Evolutionary conservation across 92 coral and sea anemone species (phyloP).

Genomic region (Porites divaricata): DNA sequence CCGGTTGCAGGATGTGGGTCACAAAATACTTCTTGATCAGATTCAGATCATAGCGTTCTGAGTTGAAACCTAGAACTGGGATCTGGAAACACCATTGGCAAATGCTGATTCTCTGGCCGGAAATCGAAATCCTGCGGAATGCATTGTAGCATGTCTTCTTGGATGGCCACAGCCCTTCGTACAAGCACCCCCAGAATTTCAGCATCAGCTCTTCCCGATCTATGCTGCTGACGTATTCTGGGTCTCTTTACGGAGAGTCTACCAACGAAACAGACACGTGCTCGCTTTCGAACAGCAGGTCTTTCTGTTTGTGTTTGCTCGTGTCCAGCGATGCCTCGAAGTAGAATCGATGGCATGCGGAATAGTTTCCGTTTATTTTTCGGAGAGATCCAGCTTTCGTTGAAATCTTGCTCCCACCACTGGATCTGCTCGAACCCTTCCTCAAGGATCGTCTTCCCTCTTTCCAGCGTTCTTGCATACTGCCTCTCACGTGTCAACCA

Average conservation of each 20-base stretch:
- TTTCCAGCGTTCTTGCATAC: too few species aligned
- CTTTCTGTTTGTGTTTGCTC: background rate
- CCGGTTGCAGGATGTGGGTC: background rate
- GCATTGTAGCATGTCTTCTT: background rate
- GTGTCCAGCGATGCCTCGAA: slow-evolving; percentile 13
- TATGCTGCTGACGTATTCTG: slow-evolving; percentile 4
- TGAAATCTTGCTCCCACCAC: slow-evolving; percentile 4
- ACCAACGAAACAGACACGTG: slow-evolving; percentile 4
- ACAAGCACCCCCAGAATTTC: slow-evolving; percentile 27
- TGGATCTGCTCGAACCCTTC: background rate
- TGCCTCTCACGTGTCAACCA: too few species aligned
- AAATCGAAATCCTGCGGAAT: background rate
- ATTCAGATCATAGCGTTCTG: background rate
- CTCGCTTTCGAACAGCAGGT: slow-evolving; percentile 4
- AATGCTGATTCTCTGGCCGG: background rate
- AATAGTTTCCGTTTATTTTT: slow-evolving; percentile 10
- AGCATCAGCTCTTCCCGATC: slow-evolving; percentile 23
- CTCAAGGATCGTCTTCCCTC: too few species aligned
- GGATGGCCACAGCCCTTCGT: background rate
- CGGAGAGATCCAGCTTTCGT: background rate
- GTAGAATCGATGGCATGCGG: slow-evolving; percentile 17
- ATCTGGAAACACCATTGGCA: background rate
- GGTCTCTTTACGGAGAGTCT: background rate
- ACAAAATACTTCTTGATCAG: background rate
- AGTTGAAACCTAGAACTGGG: background rate